These are phyloP conservation scores for Heteropelma amictum DNA, from an alignment of 2,888 invertebrate genomes.

Conservation along the genomic window DNA sequence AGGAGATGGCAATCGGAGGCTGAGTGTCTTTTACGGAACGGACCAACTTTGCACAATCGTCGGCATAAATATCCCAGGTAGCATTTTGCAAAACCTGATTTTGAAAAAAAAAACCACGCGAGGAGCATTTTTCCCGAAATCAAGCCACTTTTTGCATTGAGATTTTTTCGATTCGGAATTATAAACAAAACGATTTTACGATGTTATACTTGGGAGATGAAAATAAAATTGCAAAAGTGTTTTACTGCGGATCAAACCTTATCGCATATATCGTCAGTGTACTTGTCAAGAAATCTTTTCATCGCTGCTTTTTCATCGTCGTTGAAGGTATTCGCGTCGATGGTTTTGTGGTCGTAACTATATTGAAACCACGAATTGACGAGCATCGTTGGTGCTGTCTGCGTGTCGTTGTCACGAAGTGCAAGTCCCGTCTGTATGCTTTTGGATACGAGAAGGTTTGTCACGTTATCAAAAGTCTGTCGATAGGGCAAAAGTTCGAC, in stretches of 20 bases:
- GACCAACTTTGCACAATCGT: constrained; percentile 81
- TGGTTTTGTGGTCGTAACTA: constrained; percentile 75
- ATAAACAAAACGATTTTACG: too few relatives aligned
- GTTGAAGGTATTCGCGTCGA: constrained; percentile 63
- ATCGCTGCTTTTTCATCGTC: constrained; percentile 68
- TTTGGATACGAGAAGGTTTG: constrained; percentile 80
- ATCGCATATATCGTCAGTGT: constrained; percentile 67
- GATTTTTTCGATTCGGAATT: background rate
- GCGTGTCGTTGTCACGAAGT: constrained; percentile 79
- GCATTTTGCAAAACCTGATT: constrained; percentile 63
- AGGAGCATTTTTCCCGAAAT: too few relatives aligned
- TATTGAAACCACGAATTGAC: constrained; percentile 86
- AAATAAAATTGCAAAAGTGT: constrained; percentile 10
- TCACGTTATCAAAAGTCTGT: constrained; percentile 81
- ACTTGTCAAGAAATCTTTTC: constrained; percentile 66
- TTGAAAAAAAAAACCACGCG: too few relatives aligned
- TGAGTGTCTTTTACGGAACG: constrained; percentile 70
- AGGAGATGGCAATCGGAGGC: constrained; percentile 62
- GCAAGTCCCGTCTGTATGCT: constrained; percentile 81
- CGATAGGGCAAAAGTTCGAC: constrained; percentile 81
- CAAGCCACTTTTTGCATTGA: background rate
- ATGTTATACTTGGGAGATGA: background rate
- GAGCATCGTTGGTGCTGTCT: constrained; percentile 85
- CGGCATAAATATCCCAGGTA: constrained; percentile 81
- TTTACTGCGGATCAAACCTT: constrained; percentile 58